Evolutionary conservation across 2,888 invertebrate genomes (phyloP).

Genomic region (Operophtera brumata): DNA sequence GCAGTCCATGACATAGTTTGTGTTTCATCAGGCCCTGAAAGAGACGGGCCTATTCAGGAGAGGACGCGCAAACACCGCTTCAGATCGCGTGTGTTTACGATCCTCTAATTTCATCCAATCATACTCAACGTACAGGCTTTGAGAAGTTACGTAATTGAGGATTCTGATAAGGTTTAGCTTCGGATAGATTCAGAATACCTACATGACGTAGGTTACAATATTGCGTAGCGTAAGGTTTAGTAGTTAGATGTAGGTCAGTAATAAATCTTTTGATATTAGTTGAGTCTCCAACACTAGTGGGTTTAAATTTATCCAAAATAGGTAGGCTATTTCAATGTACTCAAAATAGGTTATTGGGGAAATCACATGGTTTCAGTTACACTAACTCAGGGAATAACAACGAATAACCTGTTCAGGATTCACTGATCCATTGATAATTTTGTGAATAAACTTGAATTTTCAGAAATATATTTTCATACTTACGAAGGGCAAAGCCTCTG

Average conservation of each 20-base stretch:
- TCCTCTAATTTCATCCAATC: conserved; percentile 65
- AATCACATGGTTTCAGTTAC: no score
- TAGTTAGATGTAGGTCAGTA: background rate
- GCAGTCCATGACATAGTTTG: conserved; percentile 73
- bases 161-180: conserved; percentile 19
- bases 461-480: no score
- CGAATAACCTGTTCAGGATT: no score
- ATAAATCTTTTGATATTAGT: background rate
- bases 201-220: background rate
- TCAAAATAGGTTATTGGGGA: no score
- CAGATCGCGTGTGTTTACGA: conserved; percentile 58
- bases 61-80: conserved; percentile 55
- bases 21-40: conserved; percentile 73
- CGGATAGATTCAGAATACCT: conserved; percentile 13
- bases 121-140: conserved; percentile 48
- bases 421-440: no score
- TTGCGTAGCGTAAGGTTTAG: background rate
- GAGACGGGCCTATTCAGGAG: conserved; percentile 55
- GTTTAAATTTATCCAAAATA: no score
- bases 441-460: no score
- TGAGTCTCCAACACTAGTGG: background rate
- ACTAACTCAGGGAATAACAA: no score
- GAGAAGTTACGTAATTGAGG: conserved; percentile 25
- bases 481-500: no score
- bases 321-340: no score